These are phyloP conservation scores for Cabera pusaria DNA, from an alignment of 2,888 invertebrate genomes.

Conservation along the genomic window DNA sequence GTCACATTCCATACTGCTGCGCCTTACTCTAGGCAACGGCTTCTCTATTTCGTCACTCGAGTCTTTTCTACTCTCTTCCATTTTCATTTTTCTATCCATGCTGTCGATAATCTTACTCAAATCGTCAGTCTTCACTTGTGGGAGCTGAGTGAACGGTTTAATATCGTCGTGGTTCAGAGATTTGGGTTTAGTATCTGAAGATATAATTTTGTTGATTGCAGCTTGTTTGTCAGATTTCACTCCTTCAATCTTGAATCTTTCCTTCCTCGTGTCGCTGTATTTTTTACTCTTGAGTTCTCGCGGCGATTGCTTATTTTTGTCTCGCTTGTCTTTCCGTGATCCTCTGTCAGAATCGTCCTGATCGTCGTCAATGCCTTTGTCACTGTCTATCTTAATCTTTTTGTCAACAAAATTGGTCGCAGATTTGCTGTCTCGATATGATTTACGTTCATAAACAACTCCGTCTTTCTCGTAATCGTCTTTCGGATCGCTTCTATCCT, in stretches of 20 bases:
- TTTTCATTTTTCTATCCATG: constrained; percentile 69
- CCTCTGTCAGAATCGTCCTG: constrained; percentile 65
- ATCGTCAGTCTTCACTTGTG: constrained; percentile 78
- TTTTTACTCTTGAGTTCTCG: constrained; percentile 75
- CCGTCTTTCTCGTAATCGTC: constrained; percentile 67
- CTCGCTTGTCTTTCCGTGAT: constrained; percentile 64
- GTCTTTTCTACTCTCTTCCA: constrained; percentile 56
- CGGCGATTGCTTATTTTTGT: constrained; percentile 71
- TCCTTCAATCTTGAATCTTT: constrained; percentile 63
- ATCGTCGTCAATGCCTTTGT: constrained; percentile 72
- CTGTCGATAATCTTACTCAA: constrained; percentile 72
- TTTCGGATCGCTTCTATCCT: constrained; percentile 62
- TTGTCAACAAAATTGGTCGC: constrained; percentile 64
- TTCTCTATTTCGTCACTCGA: constrained; percentile 63
- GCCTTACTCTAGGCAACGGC: constrained; percentile 50
- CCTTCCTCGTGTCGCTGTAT: constrained; percentile 76
- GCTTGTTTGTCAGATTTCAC: constrained; percentile 68
- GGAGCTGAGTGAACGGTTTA: constrained; percentile 77
- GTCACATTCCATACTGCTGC: constrained; percentile 68
- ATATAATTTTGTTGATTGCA: constrained; percentile 62
- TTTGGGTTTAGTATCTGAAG: constrained; percentile 63
- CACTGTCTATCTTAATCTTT: constrained; percentile 70
- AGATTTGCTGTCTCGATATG: constrained; percentile 68
- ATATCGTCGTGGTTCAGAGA: constrained; percentile 67
- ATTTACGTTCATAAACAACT: constrained; percentile 69